Percentiles rank a stretch among this genome's conserved stretches.
These are phyloP conservation scores for Zelostemma sp. DNA, from an alignment of 1,140 invertebrate genomes.

Conservation along the genomic window DNA sequence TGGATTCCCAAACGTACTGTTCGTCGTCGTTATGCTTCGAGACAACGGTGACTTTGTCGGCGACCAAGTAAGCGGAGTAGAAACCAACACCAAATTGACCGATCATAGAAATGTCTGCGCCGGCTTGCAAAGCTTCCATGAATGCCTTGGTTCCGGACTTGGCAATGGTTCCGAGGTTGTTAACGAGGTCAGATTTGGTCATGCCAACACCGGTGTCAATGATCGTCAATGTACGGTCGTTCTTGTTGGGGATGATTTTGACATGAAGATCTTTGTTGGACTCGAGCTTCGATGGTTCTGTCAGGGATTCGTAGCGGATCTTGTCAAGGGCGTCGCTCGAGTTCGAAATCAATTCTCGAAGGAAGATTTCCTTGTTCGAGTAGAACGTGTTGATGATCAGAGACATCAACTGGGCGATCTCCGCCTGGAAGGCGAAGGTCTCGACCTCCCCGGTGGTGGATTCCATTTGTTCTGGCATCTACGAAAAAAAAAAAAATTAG, in stretches of 20 bases:
- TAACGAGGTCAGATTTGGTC: conserved; percentile 91
- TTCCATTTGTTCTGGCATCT: too few species aligned
- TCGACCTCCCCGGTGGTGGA: conserved; percentile 68
- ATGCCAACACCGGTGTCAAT: conserved; percentile 86
- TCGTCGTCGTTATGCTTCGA: conserved; percentile 96
- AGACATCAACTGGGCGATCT: conserved; percentile 89
- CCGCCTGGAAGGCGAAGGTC: conserved; percentile 84
- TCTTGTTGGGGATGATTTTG: conserved; percentile 84
- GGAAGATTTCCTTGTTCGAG: conserved; percentile 99
- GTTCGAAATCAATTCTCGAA: conserved; percentile 95
- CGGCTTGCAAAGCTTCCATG: conserved; percentile 89
- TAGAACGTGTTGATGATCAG: conserved; percentile 99
- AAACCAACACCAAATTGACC: conserved; percentile 93
- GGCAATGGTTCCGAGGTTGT: conserved; percentile 90
- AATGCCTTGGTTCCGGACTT: conserved; percentile 91
- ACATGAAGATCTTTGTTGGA: conserved; percentile 82
- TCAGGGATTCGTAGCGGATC: conserved; percentile 83
- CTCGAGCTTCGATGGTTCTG: conserved; percentile 85
- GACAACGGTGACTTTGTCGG: conserved; percentile 92
- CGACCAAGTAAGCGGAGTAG: conserved; percentile 97
- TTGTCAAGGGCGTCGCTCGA: conserved; percentile 80
- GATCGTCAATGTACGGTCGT: conserved; percentile 83
- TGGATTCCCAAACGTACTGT: conserved; percentile 85
- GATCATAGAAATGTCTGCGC: conserved; percentile 92
- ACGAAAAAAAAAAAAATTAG: too few species aligned